These are phyloP conservation scores for Drosophila lacteicornis DNA, from an alignment of 1,140 invertebrate genomes.

Conservation along the genomic window DNA sequence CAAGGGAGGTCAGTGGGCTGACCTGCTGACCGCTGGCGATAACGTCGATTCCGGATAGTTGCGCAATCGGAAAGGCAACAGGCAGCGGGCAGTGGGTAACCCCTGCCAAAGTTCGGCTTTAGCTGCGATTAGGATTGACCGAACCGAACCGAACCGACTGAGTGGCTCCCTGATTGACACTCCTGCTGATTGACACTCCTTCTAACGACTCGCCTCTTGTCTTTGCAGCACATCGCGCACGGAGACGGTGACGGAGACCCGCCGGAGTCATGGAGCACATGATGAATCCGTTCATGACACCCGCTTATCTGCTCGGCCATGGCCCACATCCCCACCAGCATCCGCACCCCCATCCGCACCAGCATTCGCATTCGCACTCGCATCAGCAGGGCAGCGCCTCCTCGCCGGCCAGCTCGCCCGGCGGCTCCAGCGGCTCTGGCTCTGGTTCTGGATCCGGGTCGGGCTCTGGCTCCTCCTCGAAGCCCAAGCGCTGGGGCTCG, in stretches of 20 bases:
- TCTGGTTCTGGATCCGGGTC: slow-evolving; percentile 6
- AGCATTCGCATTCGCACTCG: slow-evolving; percentile 19
- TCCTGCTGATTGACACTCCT: neutral
- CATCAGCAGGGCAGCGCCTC: slow-evolving; percentile 14
- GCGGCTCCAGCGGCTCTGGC: slow-evolving; percentile 22
- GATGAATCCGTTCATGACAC: slow-evolving; percentile 78
- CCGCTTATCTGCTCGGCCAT: slow-evolving; percentile 74
- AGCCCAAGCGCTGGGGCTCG: slow-evolving; percentile 84
- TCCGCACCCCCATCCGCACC: slow-evolving; percentile 23
- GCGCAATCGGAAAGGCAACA: slow-evolving; percentile 21
- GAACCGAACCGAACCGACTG: slow-evolving; percentile 28
- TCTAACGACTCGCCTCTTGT: slow-evolving; percentile 38
- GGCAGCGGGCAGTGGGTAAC: neutral
- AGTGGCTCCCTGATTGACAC: slow-evolving; percentile 68
- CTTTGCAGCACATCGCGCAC: slow-evolving; percentile 38
- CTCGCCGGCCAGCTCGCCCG: slow-evolving; percentile 74
- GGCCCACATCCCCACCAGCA: slow-evolving; percentile 40
- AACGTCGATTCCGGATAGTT: slow-evolving; percentile 26
- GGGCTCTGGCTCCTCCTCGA: slow-evolving; percentile 17
- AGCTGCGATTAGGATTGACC: slow-evolving; percentile 61
- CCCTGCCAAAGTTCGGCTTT: slow-evolving; percentile 15
- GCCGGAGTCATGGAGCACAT: slow-evolving; percentile 73
- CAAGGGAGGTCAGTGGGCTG: slow-evolving; percentile 11
- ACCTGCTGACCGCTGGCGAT: slow-evolving; percentile 30
- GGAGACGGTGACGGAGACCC: neutral